Percentiles rank a stretch among this genome's conserved stretches.
These are phyloP conservation scores for Novumbra hubbsi DNA, from an alignment of 2,797 vertebrate genomes.

Conservation along the genomic window DNA sequence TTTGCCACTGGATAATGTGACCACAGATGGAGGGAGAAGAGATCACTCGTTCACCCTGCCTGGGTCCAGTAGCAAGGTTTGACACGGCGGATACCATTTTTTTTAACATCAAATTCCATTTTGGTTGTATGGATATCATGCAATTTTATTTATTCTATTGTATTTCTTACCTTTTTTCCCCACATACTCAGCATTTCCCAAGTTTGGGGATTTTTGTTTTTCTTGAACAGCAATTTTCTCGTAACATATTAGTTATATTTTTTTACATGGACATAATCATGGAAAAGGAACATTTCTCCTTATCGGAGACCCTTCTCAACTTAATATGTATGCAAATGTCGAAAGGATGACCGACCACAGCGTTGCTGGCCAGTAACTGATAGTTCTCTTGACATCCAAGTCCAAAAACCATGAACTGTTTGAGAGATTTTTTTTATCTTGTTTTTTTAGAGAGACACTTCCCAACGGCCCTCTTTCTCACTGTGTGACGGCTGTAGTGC, in stretches of 20 bases:
- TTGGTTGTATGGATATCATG: constrained; percentile 65
- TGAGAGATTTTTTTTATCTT: constrained; percentile 37
- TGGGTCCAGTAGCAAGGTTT: constrained; percentile 63
- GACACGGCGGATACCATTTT: constrained; percentile 57
- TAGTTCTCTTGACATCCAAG: constrained; percentile 47
- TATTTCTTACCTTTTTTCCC: constrained; percentile 68
- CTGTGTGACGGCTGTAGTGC: constrained; percentile 65
- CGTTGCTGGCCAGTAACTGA: constrained; percentile 56
- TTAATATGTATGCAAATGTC: constrained; percentile 70
- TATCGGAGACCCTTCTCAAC: constrained; percentile 55
- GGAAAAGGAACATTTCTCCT: constrained; percentile 50
- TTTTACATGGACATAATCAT: constrained; percentile 63
- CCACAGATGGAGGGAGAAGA: constrained; percentile 41
- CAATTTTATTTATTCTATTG: constrained; percentile 75
- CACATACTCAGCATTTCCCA: constrained; percentile 56
- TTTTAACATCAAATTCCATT: constrained; percentile 51
- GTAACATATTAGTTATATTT: constrained; percentile 65
- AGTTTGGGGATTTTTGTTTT: constrained; percentile 49
- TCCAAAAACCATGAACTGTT: constrained; percentile 27
- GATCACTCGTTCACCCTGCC: constrained; percentile 68
- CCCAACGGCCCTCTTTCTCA: constrained; percentile 59
- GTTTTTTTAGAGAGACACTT: constrained; percentile 47
- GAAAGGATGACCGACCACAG: constrained; percentile 50
- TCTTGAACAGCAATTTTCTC: constrained; percentile 57
- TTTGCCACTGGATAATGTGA: constrained; percentile 30